Conservation (phyloP, 2,888 invertebrate species). For the Drosophila subsilvestris region DNA sequence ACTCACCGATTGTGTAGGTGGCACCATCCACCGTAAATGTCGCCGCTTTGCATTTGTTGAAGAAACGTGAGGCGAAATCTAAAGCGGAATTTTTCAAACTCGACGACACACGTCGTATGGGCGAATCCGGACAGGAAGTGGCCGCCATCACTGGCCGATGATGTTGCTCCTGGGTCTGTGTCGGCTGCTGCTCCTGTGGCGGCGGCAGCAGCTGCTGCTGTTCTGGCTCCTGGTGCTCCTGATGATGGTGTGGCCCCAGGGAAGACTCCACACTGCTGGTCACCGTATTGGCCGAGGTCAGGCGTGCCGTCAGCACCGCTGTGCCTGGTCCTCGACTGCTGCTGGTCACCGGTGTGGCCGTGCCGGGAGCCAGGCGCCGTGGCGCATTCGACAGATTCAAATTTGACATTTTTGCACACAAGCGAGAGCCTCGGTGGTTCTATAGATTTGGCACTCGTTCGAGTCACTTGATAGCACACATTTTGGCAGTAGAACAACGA, state of each 20-base stretch:
- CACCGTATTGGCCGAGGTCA: conserved; percentile 57
- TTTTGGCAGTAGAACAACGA: conserved; percentile 8
- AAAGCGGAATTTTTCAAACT: conserved; percentile 82
- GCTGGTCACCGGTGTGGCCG: conserved; percentile 68
- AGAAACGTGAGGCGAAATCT: conserved; percentile 85
- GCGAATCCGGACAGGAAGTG: conserved; percentile 82
- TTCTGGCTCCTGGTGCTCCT: conserved; percentile 4
- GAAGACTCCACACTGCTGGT: conserved; percentile 50
- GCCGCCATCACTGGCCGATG: conserved; percentile 30
- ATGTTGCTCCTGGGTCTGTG: conserved; percentile 27
- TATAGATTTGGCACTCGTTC: conserved; percentile 7
- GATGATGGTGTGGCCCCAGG: conserved; percentile 32
- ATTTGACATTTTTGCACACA: conserved; percentile 73
- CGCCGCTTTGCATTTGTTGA: conserved; percentile 94
- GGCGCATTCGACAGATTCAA: conserved; percentile 61
- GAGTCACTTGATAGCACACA: conserved; percentile 38
- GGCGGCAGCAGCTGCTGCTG: conserved; percentile 34
- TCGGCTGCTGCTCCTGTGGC: conserved; percentile 41
- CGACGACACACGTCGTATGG: conserved; percentile 83
- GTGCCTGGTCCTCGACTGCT: conserved; percentile 13
- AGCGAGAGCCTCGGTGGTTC: conserved; percentile 1
- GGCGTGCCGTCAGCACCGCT: conserved; percentile 61
- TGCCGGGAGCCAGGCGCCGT: conserved; percentile 73
- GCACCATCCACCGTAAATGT: conserved; percentile 94
- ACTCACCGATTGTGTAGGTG: conserved; percentile 92